Percentiles rank a stretch among this genome's conserved stretches.
Conservation (phyloP, 2,797 vertebrate genomes). For the Paedocypris micromegethes region DNA sequence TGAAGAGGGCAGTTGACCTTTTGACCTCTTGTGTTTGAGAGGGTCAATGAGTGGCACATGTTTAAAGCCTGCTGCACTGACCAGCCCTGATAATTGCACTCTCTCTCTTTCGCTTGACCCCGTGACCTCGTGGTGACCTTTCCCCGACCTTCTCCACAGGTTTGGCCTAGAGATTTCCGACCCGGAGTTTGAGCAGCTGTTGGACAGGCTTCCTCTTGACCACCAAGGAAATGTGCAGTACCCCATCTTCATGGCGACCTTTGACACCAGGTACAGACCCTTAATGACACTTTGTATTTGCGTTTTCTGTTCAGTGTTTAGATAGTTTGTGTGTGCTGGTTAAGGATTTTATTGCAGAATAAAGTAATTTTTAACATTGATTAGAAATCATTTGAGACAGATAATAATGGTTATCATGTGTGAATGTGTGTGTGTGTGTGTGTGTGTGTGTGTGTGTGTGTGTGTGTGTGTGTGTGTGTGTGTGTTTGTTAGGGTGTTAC, state of each 20-base stretch:
- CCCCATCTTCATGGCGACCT: constrained; percentile 55
- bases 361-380: too few relatives aligned
- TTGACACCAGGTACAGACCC: constrained; percentile 52
- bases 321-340: background rate
- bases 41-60: constrained; percentile 89
- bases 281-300: background rate
- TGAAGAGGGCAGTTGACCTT: constrained; percentile 88
- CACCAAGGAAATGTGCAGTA: constrained; percentile 73
- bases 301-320: background rate
- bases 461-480: too few relatives aligned
- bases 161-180: constrained; percentile 78
- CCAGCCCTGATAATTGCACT: constrained; percentile 57
- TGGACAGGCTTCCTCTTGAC: constrained; percentile 74
- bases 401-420: too few relatives aligned
- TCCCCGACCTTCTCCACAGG: constrained; percentile 66
- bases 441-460: too few relatives aligned
- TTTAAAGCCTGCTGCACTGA: constrained; percentile 60
- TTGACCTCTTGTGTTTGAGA: constrained; percentile 64
- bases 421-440: too few relatives aligned
- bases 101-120: constrained; percentile 38
- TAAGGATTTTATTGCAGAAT: too few relatives aligned
- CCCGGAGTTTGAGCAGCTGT: constrained; percentile 81
- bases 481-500: too few relatives aligned
- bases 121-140: constrained; percentile 51
- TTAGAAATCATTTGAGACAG: too few relatives aligned